Evolutionary conservation across 1,140 invertebrate genomes (phyloP).

Genomic region (Aphelinus certus): DNA sequence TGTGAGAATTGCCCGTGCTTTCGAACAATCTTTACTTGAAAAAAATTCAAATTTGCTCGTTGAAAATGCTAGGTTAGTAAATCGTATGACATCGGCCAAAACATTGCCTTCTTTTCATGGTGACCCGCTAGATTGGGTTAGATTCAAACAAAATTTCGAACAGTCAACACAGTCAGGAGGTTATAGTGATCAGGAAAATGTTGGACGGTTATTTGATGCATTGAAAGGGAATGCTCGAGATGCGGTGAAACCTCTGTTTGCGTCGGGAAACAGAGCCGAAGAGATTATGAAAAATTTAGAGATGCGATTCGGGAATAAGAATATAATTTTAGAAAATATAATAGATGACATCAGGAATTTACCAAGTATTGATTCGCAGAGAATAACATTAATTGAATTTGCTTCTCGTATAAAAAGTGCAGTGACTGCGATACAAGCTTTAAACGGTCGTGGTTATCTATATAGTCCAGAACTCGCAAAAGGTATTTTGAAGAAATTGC

Average conservation of each 20-base stretch:
- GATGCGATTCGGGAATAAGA: conserved; percentile 2
- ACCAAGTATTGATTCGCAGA: background rate
- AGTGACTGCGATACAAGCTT: conserved; percentile 5
- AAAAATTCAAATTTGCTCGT: background rate
- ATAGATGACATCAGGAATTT: conserved; percentile 5
- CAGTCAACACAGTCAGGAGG: conserved; percentile 4
- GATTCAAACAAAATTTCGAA: conserved; percentile 9
- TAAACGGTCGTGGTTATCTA: conserved; percentile 16
- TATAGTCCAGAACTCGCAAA: background rate
- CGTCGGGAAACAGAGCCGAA: background rate
- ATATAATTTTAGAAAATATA: conserved; percentile 15
- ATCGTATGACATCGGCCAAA: background rate
- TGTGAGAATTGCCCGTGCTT: background rate
- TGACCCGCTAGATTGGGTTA: conserved; percentile 2
- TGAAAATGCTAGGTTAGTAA: background rate
- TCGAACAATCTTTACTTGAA: background rate
- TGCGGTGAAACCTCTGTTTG: background rate
- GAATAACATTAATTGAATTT: background rate
- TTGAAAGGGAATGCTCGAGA: background rate
- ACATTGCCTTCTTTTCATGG: background rate
- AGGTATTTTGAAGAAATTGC: background rate
- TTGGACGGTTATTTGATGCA: background rate
- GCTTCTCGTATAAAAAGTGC: conserved; percentile 13
- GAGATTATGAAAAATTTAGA: conserved; percentile 14
- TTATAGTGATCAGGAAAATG: conserved; percentile 9